Percentiles rank a stretch among this genome's conserved stretches.
These are phyloP conservation scores for Bubalus kerabau DNA, from an alignment of 2,113 vertebrate genomes.

Conservation along the genomic window DNA sequence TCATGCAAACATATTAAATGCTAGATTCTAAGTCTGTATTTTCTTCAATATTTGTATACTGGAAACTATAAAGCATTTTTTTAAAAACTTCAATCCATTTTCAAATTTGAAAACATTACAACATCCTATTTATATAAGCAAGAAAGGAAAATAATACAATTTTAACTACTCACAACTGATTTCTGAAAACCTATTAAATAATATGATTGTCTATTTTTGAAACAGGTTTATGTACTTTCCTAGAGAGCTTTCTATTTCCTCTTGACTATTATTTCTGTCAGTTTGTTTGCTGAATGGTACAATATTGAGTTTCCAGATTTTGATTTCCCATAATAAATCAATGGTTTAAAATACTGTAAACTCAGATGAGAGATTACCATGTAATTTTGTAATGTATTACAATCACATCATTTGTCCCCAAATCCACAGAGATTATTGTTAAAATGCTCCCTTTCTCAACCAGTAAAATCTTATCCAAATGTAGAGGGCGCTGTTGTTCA, in stretches of 20 bases:
- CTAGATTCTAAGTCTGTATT: conserved; percentile 13
- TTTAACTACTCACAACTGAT: conserved; percentile 25
- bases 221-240: conserved; percentile 27
- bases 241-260: not conserved
- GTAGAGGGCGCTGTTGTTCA: conserved; percentile 88
- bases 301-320: conserved; percentile 25
- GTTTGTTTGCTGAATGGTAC: conserved; percentile 9
- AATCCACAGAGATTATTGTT: conserved; percentile 58
- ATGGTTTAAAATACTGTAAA: conserved; percentile 37
- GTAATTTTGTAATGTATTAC: conserved; percentile 43
- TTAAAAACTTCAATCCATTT: not conserved
- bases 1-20: conserved; percentile 30
- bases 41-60: conserved; percentile 20
- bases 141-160: conserved; percentile 35
- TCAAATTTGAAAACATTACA: conserved; percentile 40
- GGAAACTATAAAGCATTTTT: conserved; percentile 33
- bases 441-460: conserved; percentile 59
- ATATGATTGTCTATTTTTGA: conserved; percentile 35
- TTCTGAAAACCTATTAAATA: conserved; percentile 34
- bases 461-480: conserved; percentile 58
- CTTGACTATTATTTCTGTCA: conserved; percentile 10
- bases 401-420: conserved; percentile 43
- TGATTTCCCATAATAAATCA: conserved; percentile 27
- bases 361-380: not conserved
- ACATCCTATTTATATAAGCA: conserved; percentile 3